Evolutionary conservation across 2,113 vertebrate species (phyloP).

Genomic region (Ornithorhynchus anatinus): DNA sequence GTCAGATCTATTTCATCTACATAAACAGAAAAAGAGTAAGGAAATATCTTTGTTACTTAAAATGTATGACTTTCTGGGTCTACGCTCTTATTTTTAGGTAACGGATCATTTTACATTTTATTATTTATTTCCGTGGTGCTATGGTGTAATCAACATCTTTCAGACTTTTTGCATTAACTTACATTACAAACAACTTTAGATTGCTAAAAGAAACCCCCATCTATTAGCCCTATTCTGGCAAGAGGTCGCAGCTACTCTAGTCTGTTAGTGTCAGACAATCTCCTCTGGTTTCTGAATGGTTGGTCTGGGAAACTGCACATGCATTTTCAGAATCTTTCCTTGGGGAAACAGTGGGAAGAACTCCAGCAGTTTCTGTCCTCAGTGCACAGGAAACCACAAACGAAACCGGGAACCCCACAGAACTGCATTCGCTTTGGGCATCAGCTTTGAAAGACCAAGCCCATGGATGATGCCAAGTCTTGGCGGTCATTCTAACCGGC

Average conservation of each 20-base stretch:
- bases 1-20: neutral
- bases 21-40: neutral
- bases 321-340: neutral
- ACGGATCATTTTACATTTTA: constrained; percentile 26
- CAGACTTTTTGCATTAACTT: constrained; percentile 12
- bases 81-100: constrained; percentile 26
- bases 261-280: neutral
- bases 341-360: neutral
- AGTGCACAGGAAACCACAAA: neutral
- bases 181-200: constrained; percentile 37
- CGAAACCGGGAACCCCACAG: constrained; percentile 2
- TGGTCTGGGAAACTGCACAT: constrained; percentile 2
- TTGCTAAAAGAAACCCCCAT: no score
- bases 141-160: constrained; percentile 26
- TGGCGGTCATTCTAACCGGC: no score
- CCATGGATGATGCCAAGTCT: no score
- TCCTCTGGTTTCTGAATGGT: neutral
- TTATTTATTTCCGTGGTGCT: constrained; percentile 40
- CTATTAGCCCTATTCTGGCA: no score
- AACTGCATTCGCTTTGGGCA: neutral
- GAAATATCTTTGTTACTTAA: constrained; percentile 8
- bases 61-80: neutral
- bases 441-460: neutral
- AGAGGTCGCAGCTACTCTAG: constrained; percentile 9
- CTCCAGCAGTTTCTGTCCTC: neutral